Conservation (phyloP, 2,888 invertebrate species). For the Halictus ligatus region DNA sequence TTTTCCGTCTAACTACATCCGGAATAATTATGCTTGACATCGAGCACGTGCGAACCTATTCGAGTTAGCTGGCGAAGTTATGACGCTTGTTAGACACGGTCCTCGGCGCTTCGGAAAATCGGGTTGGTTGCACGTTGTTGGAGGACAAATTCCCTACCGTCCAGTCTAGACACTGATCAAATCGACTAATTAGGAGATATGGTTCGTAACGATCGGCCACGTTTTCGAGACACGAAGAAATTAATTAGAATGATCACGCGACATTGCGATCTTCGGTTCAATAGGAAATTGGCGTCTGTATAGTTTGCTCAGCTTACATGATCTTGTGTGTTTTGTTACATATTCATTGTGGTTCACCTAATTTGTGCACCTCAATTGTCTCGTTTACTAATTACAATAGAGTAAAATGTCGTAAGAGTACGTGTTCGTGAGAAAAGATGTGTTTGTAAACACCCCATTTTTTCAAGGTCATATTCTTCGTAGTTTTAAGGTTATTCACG, state of each 20-base stretch:
- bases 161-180: constrained; percentile 29
- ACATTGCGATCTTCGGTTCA: constrained; percentile 17
- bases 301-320: background rate
- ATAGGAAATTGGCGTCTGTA: background rate
- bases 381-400: no score
- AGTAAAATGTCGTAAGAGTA: no score
- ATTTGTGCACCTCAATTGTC: no score
- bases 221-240: constrained; percentile 57
- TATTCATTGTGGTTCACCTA: no score
- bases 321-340: background rate
- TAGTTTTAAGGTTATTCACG: no score
- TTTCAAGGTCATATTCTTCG: no score
- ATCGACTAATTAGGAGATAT: constrained; percentile 67
- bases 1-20: constrained; percentile 15
- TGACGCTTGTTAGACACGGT: constrained; percentile 59
- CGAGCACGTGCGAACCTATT: constrained; percentile 14
- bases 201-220: constrained; percentile 53
- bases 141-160: background rate
- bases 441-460: no score
- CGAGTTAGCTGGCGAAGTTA: constrained; percentile 52
- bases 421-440: no score
- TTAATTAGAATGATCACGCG: constrained; percentile 57
- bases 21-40: constrained; percentile 41
- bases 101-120: constrained; percentile 50
- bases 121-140: constrained; percentile 37